Conservation (phyloP, 1,140 invertebrate genomes). For the Stratiolaelaps scimitus region DNA sequence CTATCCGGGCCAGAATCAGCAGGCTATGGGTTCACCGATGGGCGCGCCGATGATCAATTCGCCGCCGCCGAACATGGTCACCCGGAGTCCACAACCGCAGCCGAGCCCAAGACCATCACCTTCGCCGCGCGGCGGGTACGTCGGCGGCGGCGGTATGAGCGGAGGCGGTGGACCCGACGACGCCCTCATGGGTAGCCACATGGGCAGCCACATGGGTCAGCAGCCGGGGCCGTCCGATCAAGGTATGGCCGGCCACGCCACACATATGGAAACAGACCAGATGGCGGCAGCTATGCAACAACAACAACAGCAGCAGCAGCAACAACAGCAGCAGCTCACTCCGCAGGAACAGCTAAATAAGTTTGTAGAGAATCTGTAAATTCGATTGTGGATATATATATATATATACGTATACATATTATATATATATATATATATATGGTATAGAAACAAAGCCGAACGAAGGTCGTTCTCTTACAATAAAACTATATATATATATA, state of each 20-base stretch:
- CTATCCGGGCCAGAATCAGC: conserved; percentile 17
- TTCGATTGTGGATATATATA: no score
- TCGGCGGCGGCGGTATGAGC: conserved; percentile 5
- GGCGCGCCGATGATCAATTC: conserved; percentile 23
- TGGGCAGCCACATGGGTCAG: neutral
- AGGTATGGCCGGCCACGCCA: no score
- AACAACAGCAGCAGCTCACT: conserved; percentile 20
- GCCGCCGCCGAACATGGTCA: conserved; percentile 23
- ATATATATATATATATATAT: no score
- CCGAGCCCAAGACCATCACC: conserved; percentile 13
- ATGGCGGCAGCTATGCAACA: conserved; percentile 24
- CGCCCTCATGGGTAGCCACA: conserved; percentile 16
- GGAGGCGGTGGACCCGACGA: conserved; percentile 12
- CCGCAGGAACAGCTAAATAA: conserved; percentile 22
- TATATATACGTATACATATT: no score
- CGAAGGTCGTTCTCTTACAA: no score
- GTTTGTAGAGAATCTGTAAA: conserved; percentile 24
- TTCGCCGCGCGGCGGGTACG: conserved; percentile 20
- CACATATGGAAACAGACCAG: no score
- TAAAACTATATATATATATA: no score
- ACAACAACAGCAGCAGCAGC: conserved; percentile 27
- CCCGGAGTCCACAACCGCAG: conserved; percentile 13
- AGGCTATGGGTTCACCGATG: conserved; percentile 4
- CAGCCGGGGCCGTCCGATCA: no score
- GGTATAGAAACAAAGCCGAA: no score